Percentiles rank a stretch among this genome's conserved stretches.
Conservation (phyloP, 2,113 vertebrate genomes). For the Madoqua kirkii region DNA sequence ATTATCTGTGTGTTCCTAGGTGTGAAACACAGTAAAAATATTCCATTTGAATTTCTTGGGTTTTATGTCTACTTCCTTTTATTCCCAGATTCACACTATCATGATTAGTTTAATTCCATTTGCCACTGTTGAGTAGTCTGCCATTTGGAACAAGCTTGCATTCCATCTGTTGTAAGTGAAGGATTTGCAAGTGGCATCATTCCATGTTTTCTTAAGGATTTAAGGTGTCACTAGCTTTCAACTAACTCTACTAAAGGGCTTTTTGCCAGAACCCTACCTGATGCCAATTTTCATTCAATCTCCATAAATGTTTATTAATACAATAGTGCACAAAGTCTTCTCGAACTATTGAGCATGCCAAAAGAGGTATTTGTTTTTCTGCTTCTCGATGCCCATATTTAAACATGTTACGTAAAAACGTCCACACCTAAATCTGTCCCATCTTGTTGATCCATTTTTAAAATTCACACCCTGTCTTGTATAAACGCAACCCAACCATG, state of each 20-base stretch:
- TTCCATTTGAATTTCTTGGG: slow-evolving; percentile 33
- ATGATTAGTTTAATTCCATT: slow-evolving; percentile 34
- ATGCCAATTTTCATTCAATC: slow-evolving; percentile 52
- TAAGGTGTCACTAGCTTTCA: slow-evolving; percentile 60
- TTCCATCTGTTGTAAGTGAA: slow-evolving; percentile 50
- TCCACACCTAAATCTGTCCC: slow-evolving; percentile 79
- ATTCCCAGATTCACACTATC: neutral
- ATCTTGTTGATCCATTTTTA: slow-evolving; percentile 80
- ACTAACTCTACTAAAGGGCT: slow-evolving; percentile 33
- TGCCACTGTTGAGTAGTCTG: slow-evolving; percentile 7
- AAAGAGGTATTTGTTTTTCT: slow-evolving; percentile 50
- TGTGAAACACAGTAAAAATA: neutral
- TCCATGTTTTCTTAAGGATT: slow-evolving; percentile 74
- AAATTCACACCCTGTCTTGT: slow-evolving; percentile 80
- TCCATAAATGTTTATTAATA: slow-evolving; percentile 68
- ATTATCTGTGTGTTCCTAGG: neutral
- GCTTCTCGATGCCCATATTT: slow-evolving; percentile 50
- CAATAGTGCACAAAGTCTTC: slow-evolving; percentile 53
- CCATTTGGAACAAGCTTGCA: slow-evolving; percentile 41
- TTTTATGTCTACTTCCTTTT: neutral
- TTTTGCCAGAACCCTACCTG: slow-evolving; percentile 61
- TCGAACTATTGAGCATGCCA: slow-evolving; percentile 49
- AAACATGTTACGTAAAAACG: slow-evolving; percentile 77
- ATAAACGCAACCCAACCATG: slow-evolving; percentile 73
- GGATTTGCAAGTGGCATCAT: slow-evolving; percentile 55